Evolutionary conservation across 2,888 invertebrate species (phyloP).

Genomic region (Abrostola tripartita): DNA sequence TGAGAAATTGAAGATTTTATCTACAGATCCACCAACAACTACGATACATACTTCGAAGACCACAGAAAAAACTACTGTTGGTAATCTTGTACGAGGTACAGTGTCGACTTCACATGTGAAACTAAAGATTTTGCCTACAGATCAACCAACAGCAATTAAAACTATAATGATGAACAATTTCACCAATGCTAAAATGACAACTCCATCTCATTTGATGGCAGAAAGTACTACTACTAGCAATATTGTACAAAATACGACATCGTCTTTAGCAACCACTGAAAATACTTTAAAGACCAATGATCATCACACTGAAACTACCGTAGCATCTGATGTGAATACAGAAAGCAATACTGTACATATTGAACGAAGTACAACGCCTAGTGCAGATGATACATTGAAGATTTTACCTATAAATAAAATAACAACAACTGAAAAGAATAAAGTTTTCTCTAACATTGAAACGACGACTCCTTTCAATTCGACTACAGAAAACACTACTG

Average conservation of each 20-base stretch:
- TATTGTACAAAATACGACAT: neutral
- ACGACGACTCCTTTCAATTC: neutral
- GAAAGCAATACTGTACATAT: neutral
- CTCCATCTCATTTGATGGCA: neutral
- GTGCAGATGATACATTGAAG: neutral
- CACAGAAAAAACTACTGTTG: no score
- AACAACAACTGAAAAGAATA: neutral
- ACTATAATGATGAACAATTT: neutral
- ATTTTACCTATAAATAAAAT: neutral
- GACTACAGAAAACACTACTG: constrained; percentile 6
- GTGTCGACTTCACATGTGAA: neutral
- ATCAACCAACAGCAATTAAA: neutral
- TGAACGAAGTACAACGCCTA: neutral
- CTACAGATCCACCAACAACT: no score
- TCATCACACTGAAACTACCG: no score
- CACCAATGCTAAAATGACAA: neutral
- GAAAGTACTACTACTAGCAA: neutral
- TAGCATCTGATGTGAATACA: neutral
- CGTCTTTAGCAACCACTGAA: neutral
- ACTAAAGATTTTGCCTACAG: neutral
- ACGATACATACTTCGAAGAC: no score
- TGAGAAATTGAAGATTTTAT: no score
- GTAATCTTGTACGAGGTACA: neutral
- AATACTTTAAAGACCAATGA: neutral
- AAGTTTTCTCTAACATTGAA: neutral